Evolutionary conservation across 2,113 vertebrate species (phyloP).

Genomic region (Rana temporaria): DNA sequence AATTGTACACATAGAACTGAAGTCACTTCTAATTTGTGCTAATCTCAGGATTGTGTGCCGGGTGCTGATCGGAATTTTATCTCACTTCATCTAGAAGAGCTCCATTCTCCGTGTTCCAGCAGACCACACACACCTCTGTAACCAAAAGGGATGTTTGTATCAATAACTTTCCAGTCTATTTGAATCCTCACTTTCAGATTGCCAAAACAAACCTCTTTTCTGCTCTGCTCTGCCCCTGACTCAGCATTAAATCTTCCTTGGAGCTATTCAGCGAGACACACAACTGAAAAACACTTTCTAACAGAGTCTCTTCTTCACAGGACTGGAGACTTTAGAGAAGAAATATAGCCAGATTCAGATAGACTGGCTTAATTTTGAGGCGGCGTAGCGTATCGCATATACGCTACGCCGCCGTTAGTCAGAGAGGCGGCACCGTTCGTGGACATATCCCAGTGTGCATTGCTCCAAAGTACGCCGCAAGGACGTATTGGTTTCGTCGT

Average conservation of each 20-base stretch:
- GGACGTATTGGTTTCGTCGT: too few species aligned
- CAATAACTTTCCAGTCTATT: slow-evolving; percentile 5
- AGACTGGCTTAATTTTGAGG: too few species aligned
- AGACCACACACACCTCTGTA: slow-evolving; percentile 36
- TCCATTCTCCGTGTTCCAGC: background rate
- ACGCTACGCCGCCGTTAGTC: too few species aligned
- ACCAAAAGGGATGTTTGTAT: slow-evolving; percentile 37
- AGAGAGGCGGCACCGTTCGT: too few species aligned
- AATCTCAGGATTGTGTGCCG: background rate
- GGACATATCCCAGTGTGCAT: too few species aligned
- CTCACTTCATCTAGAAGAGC: slow-evolving; percentile 11
- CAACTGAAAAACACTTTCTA: background rate
- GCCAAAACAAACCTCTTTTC: slow-evolving; percentile 22
- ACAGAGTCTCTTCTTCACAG: too few species aligned
- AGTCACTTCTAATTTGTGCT: background rate
- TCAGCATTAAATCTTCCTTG: slow-evolving; percentile 13
- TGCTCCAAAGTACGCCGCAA: too few species aligned
- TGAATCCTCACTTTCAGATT: slow-evolving; percentile 18
- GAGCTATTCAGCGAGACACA: background rate
- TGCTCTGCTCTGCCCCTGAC: background rate
- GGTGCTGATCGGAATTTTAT: background rate
- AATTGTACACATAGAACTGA: background rate
- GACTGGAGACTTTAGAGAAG: too few species aligned
- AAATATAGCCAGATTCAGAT: too few species aligned
- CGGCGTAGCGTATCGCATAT: too few species aligned